Evolutionary conservation across 2,113 vertebrate genomes (phyloP), one percentile per base, ranked within the genome.

Genomic region (Gymnocephalus cernua): DNA sequence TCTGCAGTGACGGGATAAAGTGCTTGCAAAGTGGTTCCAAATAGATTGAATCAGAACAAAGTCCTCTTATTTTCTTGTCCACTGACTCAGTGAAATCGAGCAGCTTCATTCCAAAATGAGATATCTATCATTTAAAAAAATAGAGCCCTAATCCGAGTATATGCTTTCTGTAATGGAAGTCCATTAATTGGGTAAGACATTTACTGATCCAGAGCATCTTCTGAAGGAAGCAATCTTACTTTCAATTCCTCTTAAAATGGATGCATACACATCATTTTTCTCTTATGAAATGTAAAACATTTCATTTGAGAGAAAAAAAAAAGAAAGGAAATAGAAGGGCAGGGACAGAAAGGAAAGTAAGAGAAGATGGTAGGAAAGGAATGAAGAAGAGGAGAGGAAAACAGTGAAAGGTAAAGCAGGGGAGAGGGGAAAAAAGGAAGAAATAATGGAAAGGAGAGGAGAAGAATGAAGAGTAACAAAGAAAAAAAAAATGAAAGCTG

Each of bases 1-100:
- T 77, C 68, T 66, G 71, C 62, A 0, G 53, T 18, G 53, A 65
- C 44, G 27, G 29, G 81, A 89, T 90, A 79, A 85, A 83, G 67
- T 66, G 72, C 58, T 61, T 21, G 45, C 87, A 85, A 86, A 92
- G 72, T 86, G 88, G 41, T 63, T 85, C 84, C 66, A 81, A 83
- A 89, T 71, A 80, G 72, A 89, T 68, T 61, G 63, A 88, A 84
- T 88, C 76, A 80, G 56, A 81, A 84, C 53, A 85, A 73, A 71
- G 73, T 77, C 38, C 21, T 63, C 75, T 79, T 79, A 84, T 90
- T 82, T 87, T 86, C 72, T 77, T 13, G 53, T 83, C 74, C 73
- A 76, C 48, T 83, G 77, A 83, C 58, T 89, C 72, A 3, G 68
- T 77, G 65, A 61, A 83, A 82, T 53, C 38, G 67, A 71, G 77